These are phyloP conservation scores for Tupaia tana DNA, from an alignment of 2,113 vertebrate species.

Conservation along the genomic window DNA sequence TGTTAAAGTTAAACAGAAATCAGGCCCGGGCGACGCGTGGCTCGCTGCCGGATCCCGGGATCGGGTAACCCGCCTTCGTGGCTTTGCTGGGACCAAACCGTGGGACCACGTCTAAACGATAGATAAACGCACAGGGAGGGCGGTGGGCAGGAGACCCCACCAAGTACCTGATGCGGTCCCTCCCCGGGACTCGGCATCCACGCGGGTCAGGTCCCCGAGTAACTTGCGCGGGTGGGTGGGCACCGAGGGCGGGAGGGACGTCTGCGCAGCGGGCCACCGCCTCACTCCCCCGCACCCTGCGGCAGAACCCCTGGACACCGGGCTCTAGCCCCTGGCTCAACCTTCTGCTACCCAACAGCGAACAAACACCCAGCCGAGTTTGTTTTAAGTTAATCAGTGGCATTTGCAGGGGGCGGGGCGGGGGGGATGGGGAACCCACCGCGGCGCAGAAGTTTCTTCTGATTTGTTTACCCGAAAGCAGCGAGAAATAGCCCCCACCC, in stretches of 20 bases:
- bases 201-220: not conserved
- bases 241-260: not conserved
- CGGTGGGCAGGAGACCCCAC: not conserved
- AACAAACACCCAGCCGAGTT: constrained; percentile 55
- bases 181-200: not conserved
- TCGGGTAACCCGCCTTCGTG: not conserved
- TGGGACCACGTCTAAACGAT: not conserved
- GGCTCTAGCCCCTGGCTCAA: not conserved
- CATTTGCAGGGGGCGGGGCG: constrained; percentile 51
- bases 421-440: not conserved
- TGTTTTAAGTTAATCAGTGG: constrained; percentile 80
- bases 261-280: not conserved
- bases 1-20: constrained; percentile 17
- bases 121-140: not conserved
- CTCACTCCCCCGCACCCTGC: not conserved
- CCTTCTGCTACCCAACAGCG: not conserved
- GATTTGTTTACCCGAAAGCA: constrained; percentile 76
- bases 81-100: not conserved
- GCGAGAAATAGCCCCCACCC: not conserved
- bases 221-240: not conserved
- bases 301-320: not conserved
- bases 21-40: not conserved
- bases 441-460: constrained; percentile 55
- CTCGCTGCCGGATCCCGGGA: not conserved
- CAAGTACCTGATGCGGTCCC: not conserved